Evolutionary conservation across 2,797 vertebrate species (phyloP).

Genomic region (Catostomus latipinnis): DNA sequence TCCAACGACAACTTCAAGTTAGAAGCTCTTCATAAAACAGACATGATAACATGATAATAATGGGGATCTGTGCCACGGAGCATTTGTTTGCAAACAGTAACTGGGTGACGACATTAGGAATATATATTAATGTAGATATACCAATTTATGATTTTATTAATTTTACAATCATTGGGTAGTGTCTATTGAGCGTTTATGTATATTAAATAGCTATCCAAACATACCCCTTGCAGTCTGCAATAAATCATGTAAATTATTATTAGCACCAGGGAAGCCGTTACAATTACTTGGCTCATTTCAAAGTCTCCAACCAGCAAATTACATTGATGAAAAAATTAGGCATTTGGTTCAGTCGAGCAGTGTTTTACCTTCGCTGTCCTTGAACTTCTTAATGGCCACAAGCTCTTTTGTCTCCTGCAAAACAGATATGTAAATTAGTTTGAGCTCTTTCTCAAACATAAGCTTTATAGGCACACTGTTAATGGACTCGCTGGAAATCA

Average conservation of each 20-base stretch:
- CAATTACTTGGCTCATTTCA: not conserved
- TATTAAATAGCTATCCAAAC: not conserved
- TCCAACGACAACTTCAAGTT: no score
- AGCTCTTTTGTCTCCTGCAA: slow-evolving; percentile 98
- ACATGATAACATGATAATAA: no score
- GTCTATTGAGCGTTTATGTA: not conserved
- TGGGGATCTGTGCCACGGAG: no score
- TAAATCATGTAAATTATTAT: slow-evolving; percentile 5
- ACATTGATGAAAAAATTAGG: slow-evolving; percentile 23
- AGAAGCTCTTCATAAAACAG: no score
- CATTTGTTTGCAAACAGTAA: no score
- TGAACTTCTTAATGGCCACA: slow-evolving; percentile 99
- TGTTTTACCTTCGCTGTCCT: slow-evolving; percentile 95
- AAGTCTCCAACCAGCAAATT: not conserved
- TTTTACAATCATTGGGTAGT: not conserved
- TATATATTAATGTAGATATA: no score
- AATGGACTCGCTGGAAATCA: slow-evolving; percentile 3
- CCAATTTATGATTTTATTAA: not conserved
- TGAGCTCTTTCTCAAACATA: slow-evolving; percentile 22
- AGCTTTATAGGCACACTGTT: slow-evolving; percentile 22
- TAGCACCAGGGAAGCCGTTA: no score
- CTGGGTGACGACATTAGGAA: no score
- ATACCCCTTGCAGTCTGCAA: not conserved
- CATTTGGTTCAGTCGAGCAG: not conserved
- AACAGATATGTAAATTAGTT: slow-evolving; percentile 60